These are phyloP conservation scores for Dicaeum eximium DNA, from an alignment of 2,113 vertebrate genomes.

Conservation along the genomic window DNA sequence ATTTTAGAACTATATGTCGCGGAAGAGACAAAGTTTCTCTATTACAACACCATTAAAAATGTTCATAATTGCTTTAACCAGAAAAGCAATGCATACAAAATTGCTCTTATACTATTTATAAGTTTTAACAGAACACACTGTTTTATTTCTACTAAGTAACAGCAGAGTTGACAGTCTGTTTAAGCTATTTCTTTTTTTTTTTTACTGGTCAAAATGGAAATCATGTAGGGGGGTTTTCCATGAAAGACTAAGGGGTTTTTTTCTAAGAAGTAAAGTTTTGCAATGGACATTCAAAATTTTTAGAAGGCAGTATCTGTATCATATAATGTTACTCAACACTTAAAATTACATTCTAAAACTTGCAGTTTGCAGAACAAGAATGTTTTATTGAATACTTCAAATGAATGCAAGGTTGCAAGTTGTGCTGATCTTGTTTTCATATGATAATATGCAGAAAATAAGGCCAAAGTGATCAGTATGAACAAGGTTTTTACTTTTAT, in stretches of 20 bases:
- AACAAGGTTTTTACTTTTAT: background rate
- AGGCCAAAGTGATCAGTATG: background rate
- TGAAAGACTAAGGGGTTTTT: background rate
- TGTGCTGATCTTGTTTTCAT: background rate
- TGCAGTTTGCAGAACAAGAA: background rate
- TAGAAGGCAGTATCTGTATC: background rate
- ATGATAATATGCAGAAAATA: background rate
- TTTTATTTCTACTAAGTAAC: background rate
- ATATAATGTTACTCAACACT: background rate
- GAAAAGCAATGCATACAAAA: background rate
- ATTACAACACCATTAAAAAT: background rate
- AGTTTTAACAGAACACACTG: background rate
- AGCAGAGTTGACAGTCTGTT: background rate
- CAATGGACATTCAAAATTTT: background rate
- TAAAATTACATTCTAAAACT: background rate
- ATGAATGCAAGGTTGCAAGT: slow-evolving; percentile 19
- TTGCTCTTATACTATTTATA: background rate
- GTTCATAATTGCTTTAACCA: background rate
- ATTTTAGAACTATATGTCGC: background rate
- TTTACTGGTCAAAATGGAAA: background rate
- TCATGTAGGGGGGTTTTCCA: fast-evolving
- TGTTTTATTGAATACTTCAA: slow-evolving; percentile 29
- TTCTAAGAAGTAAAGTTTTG: background rate
- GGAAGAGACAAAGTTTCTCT: background rate
- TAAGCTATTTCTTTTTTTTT: background rate